These are phyloP conservation scores for Bolinopsis microptera DNA, from an alignment of 37 sponge, comb jelly and placozoan genomes.

Conservation along the genomic window DNA sequence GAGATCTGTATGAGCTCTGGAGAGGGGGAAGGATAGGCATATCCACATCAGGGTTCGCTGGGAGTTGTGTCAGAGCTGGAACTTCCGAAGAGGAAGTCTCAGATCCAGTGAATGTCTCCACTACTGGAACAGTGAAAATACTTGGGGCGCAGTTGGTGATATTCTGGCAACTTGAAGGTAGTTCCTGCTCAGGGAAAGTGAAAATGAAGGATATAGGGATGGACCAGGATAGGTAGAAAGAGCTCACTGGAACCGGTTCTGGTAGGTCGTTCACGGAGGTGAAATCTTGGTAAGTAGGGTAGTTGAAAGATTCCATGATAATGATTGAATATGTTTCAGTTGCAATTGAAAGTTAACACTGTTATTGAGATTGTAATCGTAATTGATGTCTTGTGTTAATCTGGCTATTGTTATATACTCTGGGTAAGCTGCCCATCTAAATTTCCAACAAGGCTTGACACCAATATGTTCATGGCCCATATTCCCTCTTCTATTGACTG, in stretches of 20 bases:
- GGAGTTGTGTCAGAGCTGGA: not conserved
- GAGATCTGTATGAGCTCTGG: not conserved
- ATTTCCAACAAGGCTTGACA: too few relatives aligned
- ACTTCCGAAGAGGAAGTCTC: not conserved
- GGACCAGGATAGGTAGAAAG: not conserved
- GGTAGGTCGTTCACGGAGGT: not conserved
- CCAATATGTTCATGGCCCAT: too few relatives aligned
- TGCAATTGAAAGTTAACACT: too few relatives aligned
- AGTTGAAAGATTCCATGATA: too few relatives aligned
- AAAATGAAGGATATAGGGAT: slow-evolving; percentile 10
- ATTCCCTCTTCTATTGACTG: too few relatives aligned
- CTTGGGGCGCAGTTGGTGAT: not conserved
- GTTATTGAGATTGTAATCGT: too few relatives aligned
- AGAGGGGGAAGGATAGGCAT: not conserved
- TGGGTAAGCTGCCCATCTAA: too few relatives aligned
- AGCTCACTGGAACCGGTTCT: not conserved
- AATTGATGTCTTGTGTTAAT: too few relatives aligned
- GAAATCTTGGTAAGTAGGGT: not conserved
- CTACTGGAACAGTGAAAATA: not conserved
- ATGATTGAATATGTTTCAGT: too few relatives aligned
- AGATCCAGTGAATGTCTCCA: not conserved
- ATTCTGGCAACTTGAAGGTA: not conserved
- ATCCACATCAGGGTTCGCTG: not conserved
- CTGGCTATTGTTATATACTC: too few relatives aligned
- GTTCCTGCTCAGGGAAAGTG: not conserved